Evolutionary conservation across 1,140 invertebrate species (phyloP).

Genomic region (Drosophila melanica): DNA sequence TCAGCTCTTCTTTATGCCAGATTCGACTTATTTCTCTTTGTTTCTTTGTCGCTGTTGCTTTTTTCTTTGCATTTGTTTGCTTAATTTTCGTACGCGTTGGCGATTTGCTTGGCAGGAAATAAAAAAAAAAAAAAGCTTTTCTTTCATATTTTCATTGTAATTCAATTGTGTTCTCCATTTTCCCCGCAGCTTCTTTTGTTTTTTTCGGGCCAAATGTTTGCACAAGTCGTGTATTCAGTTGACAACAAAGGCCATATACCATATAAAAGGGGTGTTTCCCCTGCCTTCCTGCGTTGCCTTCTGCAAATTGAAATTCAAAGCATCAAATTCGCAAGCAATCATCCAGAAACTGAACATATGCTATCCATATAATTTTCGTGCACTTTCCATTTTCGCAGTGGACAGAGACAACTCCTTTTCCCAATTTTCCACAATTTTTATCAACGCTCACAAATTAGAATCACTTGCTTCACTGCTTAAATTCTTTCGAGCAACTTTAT

Average conservation of each 20-base stretch:
- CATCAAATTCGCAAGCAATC: slow-evolving; percentile 71
- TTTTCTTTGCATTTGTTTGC: slow-evolving; percentile 61
- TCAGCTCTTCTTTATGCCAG: slow-evolving; percentile 18
- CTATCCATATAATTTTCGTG: slow-evolving; percentile 66
- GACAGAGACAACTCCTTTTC: slow-evolving; percentile 6
- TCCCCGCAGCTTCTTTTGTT: slow-evolving; percentile 17
- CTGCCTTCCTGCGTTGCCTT: neutral
- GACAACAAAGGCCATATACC: slow-evolving; percentile 30
- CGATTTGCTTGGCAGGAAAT: neutral
- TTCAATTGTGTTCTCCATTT: slow-evolving; percentile 67
- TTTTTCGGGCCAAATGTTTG: slow-evolving; percentile 69
- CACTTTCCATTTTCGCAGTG: slow-evolving; percentile 27
- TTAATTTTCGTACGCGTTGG: slow-evolving; percentile 48
- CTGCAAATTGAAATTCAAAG: slow-evolving; percentile 75
- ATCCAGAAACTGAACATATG: slow-evolving; percentile 78
- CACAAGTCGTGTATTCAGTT: slow-evolving; percentile 54
- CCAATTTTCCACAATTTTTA: neutral
- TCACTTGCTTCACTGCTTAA: slow-evolving; percentile 3
- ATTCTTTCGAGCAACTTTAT: too few relatives aligned
- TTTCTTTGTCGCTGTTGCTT: slow-evolving; percentile 58
- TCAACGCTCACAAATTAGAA: neutral
- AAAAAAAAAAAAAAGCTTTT: slow-evolving; percentile 9
- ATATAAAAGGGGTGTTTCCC: slow-evolving; percentile 50
- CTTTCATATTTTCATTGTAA: slow-evolving; percentile 80
- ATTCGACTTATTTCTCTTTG: slow-evolving; percentile 20